These are phyloP conservation scores for Sminthopsis crassicaudata DNA, from an alignment of 2,113 vertebrate genomes.

Conservation along the genomic window DNA sequence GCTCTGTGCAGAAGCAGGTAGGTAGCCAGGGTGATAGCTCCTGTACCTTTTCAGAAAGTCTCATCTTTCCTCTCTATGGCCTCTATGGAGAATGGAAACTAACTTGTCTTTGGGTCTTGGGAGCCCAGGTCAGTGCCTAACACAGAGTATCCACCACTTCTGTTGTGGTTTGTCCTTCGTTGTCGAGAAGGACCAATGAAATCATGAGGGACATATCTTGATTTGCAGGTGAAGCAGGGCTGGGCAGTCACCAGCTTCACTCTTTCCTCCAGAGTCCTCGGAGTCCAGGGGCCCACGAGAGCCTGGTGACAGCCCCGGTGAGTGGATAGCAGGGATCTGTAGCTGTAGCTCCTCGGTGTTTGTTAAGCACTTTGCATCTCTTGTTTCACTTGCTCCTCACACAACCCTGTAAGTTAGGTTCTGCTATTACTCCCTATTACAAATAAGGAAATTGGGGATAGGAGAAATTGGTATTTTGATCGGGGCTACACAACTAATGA, in stretches of 20 bases:
- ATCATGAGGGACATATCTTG: too few species aligned
- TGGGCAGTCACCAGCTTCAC: neutral
- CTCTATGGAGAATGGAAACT: neutral
- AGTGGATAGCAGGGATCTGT: too few species aligned
- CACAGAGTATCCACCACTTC: neutral
- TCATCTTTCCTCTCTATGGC: neutral
- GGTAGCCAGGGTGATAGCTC: neutral
- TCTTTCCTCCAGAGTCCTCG: neutral
- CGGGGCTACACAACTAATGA: neutral
- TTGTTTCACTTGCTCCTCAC: neutral
- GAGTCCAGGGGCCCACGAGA: neutral
- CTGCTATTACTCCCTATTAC: neutral
- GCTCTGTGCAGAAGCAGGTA: neutral
- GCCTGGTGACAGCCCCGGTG: too few species aligned
- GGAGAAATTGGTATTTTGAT: neutral
- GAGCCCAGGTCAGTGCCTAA: neutral
- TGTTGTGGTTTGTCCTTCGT: neutral
- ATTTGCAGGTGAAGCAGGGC: neutral
- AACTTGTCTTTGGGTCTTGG: neutral
- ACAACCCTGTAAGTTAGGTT: neutral
- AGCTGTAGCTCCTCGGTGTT: neutral
- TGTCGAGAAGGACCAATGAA: neutral
- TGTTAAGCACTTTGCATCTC: neutral
- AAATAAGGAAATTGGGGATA: neutral
- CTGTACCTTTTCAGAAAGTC: neutral